These are phyloP conservation scores for Cephus nigrinus DNA, from an alignment of 2,888 invertebrate species.

Conservation along the genomic window DNA sequence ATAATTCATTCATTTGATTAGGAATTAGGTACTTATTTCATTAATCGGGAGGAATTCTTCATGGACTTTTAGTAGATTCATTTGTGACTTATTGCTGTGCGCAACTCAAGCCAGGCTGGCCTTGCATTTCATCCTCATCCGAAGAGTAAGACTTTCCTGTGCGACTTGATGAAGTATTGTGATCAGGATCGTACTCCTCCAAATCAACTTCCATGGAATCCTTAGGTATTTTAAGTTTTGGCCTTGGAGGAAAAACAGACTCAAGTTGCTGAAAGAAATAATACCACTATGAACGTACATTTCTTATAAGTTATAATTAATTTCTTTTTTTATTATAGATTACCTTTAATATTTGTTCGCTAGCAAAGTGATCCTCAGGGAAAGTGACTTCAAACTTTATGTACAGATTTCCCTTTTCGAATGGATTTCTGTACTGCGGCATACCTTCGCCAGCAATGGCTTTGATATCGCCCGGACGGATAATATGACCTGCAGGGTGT, in stretches of 20 bases:
- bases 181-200: slow-evolving; percentile 77
- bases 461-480: slow-evolving; percentile 84
- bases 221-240: slow-evolving; percentile 77
- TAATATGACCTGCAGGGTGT: slow-evolving; percentile 82
- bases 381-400: slow-evolving; percentile 89
- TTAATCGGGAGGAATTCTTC: neutral
- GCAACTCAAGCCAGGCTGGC: slow-evolving; percentile 79
- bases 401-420: slow-evolving; percentile 87
- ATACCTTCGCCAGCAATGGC: slow-evolving; percentile 89
- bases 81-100: slow-evolving; percentile 77
- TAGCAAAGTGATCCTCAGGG: slow-evolving; percentile 84
- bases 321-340: slow-evolving; percentile 14
- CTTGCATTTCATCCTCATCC: slow-evolving; percentile 72
- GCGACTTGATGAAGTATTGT: slow-evolving; percentile 62
- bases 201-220: slow-evolving; percentile 90
- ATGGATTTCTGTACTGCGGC: slow-evolving; percentile 87
- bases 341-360: slow-evolving; percentile 71
- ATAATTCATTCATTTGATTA: neutral
- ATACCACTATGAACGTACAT: neutral
- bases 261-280: slow-evolving; percentile 75
- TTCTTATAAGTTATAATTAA: neutral
- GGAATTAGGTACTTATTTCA: slow-evolving; percentile 5
- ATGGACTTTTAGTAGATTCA: slow-evolving; percentile 16
- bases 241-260: slow-evolving; percentile 78
- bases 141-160: slow-evolving; percentile 80